Percentiles rank a stretch among this genome's conserved stretches.
Evolutionary conservation across 2,797 vertebrate species (phyloP).

Genomic region (Falco concolor): DNA sequence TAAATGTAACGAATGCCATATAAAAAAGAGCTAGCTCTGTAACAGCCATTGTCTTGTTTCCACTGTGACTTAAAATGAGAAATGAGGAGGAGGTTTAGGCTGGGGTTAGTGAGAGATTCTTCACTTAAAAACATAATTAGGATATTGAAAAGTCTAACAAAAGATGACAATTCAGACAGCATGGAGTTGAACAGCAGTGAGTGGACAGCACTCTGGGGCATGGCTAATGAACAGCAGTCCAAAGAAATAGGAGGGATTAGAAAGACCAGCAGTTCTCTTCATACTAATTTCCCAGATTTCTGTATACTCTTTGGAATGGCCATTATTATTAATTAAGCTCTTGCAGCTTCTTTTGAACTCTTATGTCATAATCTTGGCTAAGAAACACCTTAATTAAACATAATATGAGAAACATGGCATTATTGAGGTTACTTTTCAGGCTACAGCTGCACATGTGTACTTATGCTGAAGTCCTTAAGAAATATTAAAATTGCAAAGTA

Average conservation of each 20-base stretch:
- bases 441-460: background rate
- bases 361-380: background rate
- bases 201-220: background rate
- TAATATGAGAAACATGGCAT: background rate
- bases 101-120: slow-evolving; percentile 27
- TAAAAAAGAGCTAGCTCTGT: background rate
- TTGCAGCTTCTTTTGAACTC: background rate
- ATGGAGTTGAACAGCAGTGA: background rate
- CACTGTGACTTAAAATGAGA: slow-evolving; percentile 12
- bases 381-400: slow-evolving; percentile 1
- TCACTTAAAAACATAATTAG: slow-evolving; percentile 34
- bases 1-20: background rate
- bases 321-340: slow-evolving; percentile 5
- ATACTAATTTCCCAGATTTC: slow-evolving; percentile 27
- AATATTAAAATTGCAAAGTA: background rate
- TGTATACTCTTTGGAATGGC: background rate
- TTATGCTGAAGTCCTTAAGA: background rate
- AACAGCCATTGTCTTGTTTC: background rate
- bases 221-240: background rate
- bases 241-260: slow-evolving; percentile 21
- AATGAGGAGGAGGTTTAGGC: slow-evolving; percentile 3
- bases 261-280: background rate
- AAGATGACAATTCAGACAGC: slow-evolving; percentile 18
- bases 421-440: background rate
- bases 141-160: slow-evolving; percentile 37